A percentile compares a stretch with the other conserved stretches of the same genome.
These are phyloP conservation scores for Drosophila equinoxialis DNA, from an alignment of 1,140 invertebrate genomes.

Conservation along the genomic window DNA sequence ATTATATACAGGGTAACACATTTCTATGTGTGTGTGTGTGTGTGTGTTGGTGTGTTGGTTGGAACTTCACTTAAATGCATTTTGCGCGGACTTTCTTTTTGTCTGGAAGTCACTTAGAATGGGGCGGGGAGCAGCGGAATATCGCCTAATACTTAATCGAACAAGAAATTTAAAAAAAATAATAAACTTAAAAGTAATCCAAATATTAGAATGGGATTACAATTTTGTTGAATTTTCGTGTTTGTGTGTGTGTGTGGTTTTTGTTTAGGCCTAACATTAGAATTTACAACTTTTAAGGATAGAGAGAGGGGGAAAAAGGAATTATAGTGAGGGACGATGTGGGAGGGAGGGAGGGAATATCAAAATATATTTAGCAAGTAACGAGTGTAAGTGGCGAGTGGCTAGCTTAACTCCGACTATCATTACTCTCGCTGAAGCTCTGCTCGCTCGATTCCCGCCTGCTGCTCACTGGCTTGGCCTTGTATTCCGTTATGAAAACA, in stretches of 20 bases:
- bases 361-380: slow-evolving; percentile 26
- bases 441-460: slow-evolving; percentile 82
- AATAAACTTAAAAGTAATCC: background rate
- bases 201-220: slow-evolving; percentile 7
- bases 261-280: slow-evolving; percentile 69
- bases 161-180: slow-evolving; percentile 32
- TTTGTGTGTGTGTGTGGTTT: background rate
- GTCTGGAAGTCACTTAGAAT: slow-evolving; percentile 48
- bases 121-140: slow-evolving; percentile 43
- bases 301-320: slow-evolving; percentile 27
- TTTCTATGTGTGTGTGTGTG: slow-evolving; percentile 3
- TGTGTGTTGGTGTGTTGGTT: background rate
- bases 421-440: slow-evolving; percentile 83
- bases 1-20: slow-evolving; percentile 56
- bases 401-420: slow-evolving; percentile 77
- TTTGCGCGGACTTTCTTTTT: slow-evolving; percentile 31
- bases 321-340: slow-evolving; percentile 22
- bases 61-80: slow-evolving; percentile 54
- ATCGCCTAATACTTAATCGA: slow-evolving; percentile 76
- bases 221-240: slow-evolving; percentile 40
- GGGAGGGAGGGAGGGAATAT: slow-evolving; percentile 18
- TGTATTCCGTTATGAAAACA: slow-evolving; percentile 98
- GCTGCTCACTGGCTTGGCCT: slow-evolving; percentile 88
- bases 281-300: slow-evolving; percentile 63
- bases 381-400: slow-evolving; percentile 3